Evolutionary conservation across 1,140 invertebrate genomes (phyloP), one percentile per base, ranked within the genome.

Genomic region (Formica selysi): DNA sequence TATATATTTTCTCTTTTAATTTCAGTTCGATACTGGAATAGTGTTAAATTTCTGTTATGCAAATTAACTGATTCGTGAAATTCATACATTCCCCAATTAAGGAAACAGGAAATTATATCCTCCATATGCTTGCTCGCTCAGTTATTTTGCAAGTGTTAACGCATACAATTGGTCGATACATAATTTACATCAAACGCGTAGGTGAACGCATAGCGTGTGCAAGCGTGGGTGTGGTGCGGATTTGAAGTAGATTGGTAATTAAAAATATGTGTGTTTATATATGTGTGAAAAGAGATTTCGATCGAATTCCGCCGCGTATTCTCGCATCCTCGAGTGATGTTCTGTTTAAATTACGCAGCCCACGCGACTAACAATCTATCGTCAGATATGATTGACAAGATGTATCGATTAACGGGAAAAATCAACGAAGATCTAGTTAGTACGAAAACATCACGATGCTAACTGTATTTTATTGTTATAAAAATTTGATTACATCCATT

Each of bases 171-270:
- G 29, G 4, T 68, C 64, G 73, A 86, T 68, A 26, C 54, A 64
- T 89, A 89, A 89, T 89, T 89, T 86, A 89, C 86, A 41, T 6
- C 71, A 11, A 0, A 13, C 44, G 74, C 74, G 74, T 85, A 44
- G 62, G 74, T 36, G 2, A 13, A 51, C 10, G 16, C 54, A 54
- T 22, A 32, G n/a, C 22, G 48, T 48, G 51, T 68, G 79, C 64
- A 41, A 73, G 73, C 67, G 85, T 89, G 67, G 88, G 85, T 61
- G 74, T 64, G 36, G 54, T 22, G 22, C 22, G 22, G 22, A 22
- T 90, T 90, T 87, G 61, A 85, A 90, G 79, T 85, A 87, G 86
- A 57, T 73, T 79, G 67, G 1, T 80, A 87, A 90, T 90, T 90
- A 89, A 87, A 85, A 74, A 51, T 76, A 76, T 76, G 61, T 36